Evolutionary conservation across 1,140 invertebrate species (phyloP).

Genomic region (Tetramorium parvispinum): DNA sequence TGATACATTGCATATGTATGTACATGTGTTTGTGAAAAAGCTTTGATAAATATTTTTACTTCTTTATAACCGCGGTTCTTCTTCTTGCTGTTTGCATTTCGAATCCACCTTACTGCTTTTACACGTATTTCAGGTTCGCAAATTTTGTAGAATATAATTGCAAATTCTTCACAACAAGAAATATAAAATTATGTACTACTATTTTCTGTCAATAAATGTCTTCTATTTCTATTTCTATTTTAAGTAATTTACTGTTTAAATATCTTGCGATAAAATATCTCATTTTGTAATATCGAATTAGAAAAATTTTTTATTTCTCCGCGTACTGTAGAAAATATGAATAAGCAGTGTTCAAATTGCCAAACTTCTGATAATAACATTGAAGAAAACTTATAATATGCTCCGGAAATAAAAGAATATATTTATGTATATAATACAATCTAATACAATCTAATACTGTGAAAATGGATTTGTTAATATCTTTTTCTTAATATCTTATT

Average conservation of each 20-base stretch:
- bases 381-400: not conserved
- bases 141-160: slow-evolving; percentile 6
- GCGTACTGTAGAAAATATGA: not conserved
- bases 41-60: slow-evolving; percentile 23
- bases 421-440: not conserved
- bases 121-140: not conserved
- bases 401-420: not conserved
- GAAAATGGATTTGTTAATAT: not conserved
- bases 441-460: not conserved
- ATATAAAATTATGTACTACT: not conserved
- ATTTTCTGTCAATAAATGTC: not conserved
- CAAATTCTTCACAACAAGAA: not conserved
- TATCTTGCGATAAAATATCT: not conserved
- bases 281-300: not conserved
- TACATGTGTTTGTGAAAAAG: not conserved
- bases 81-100: slow-evolving; percentile 1
- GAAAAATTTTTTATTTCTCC: not conserved
- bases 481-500: slow-evolving; percentile 1
- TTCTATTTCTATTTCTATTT: slow-evolving; percentile 14
- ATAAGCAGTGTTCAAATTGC: not conserved
- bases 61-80: slow-evolving; percentile 22
- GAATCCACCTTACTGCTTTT: not conserved
- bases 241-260: not conserved
- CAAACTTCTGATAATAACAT: no score
- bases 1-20: not conserved